Evolutionary conservation across 2,797 vertebrate genomes (phyloP), one percentile per base, ranked within the genome.

Genomic region (Mycteria americana): DNA sequence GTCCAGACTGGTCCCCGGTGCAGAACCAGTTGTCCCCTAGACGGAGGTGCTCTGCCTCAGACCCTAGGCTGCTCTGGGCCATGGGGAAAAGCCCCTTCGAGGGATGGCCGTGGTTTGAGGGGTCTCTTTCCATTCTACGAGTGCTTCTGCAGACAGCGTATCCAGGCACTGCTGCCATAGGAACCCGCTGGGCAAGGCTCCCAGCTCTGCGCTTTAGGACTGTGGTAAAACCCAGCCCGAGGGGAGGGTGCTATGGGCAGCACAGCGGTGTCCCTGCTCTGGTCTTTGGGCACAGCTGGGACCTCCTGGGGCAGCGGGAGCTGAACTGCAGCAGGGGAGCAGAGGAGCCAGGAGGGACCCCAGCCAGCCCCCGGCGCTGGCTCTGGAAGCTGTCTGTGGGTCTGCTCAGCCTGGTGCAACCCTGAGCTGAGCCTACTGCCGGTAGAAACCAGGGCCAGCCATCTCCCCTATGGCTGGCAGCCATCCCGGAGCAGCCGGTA

Each of bases 21-120:
- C 70, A 57, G 31, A 45, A 57, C 16, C 1, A 0, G 28, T 62
- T 28, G 24, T 45, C 6, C 1, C 1, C 17, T 43, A 28, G 45
- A 51, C 2, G 10, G 35, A 83, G 50, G 27, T 63, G 18, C 28
- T 77, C 22, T 76, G 57, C 41, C 15, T 72, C 50, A 60, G 22
- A 2, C 16, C 37, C 65, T 84, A 45, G 19, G n/a, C 21, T 63
- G 24, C 14, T 62, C 73, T 54, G 46, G 18, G 11, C 18, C 7
- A 1, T 12, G 21, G 45, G 19, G 31, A 56, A 78, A 78, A 82
- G 41, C 31, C 30, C 11, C 21, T 65, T 21, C 1, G n/a, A 50
- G 27, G 48, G 39, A 18, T 23, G 13, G 22, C 14, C 0, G 0
- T 73, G 21, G 51, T 39, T 15, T 35, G 27, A 39, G 4, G 10